Percentiles rank a stretch among this genome's conserved stretches.
phyloP scores from a whole-genome alignment of 2,888 invertebrate species.

The Tetranychus truncatus region DNA sequence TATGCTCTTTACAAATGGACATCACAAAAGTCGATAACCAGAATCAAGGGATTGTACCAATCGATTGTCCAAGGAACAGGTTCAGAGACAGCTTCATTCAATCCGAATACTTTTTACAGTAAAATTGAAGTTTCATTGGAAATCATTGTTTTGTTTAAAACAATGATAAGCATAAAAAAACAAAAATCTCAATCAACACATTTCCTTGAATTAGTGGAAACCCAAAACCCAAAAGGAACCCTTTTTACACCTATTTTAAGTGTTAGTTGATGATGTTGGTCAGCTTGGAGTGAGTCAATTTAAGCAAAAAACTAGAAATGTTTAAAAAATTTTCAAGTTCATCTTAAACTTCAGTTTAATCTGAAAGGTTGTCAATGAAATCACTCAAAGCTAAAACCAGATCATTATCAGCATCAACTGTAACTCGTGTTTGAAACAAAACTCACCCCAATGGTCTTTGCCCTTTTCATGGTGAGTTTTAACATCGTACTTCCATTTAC shows the following conservation, averaged over 20 bases:
- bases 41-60: not conserved
- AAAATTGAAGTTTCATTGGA: not conserved
- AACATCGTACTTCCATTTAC: constrained; percentile 2
- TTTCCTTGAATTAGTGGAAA: not conserved
- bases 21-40: not conserved
- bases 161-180: not conserved
- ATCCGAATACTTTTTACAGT: not conserved
- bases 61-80: not conserved
- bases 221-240: not conserved
- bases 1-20: not conserved
- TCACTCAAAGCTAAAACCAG: too few relatives aligned
- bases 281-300: too few relatives aligned
- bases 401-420: too few relatives aligned
- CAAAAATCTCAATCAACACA: too few relatives aligned
- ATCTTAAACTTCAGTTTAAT: too few relatives aligned
- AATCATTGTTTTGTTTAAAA: not conserved
- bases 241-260: too few relatives aligned
- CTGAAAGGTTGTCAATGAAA: too few relatives aligned
- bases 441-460: constrained; percentile 3
- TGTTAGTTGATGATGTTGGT: too few relatives aligned
- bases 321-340: too few relatives aligned
- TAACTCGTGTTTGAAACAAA: not conserved
- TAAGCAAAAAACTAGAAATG: too few relatives aligned
- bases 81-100: not conserved
- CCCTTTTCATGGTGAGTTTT: constrained; percentile 4